Evolutionary conservation across 2,888 invertebrate genomes (phyloP).

Genomic region (Capitulum mitella): DNA sequence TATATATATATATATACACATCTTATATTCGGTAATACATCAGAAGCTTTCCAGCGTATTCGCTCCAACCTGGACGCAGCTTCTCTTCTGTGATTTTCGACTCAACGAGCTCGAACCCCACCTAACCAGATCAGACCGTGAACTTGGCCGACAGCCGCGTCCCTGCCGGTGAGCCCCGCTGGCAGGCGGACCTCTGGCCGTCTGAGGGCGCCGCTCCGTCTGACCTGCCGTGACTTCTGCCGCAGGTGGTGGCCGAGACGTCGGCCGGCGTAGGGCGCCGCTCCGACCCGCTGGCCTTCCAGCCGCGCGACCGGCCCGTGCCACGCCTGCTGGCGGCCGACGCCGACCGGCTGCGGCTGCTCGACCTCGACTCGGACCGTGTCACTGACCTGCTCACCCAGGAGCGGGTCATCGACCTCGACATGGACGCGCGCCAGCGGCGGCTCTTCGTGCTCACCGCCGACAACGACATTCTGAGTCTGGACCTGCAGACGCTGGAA

Average conservation of each 20-base stretch:
- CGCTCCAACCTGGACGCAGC: too few relatives aligned
- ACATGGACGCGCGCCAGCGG: neutral
- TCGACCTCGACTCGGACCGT: conserved; percentile 63
- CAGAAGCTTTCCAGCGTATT: too few relatives aligned
- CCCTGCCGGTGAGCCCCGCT: too few relatives aligned
- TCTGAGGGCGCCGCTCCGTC: too few relatives aligned
- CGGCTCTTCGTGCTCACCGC: neutral
- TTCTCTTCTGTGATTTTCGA: too few relatives aligned
- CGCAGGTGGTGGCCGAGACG: neutral
- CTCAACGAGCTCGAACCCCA: too few relatives aligned
- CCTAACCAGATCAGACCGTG: too few relatives aligned
- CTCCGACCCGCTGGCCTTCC: conserved; percentile 54
- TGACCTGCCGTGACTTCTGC: too few relatives aligned
- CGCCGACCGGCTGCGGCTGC: conserved; percentile 60
- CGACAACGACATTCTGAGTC: neutral
- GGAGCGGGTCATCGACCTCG: conserved; percentile 7
- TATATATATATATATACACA: too few relatives aligned
- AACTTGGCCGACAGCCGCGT: too few relatives aligned
- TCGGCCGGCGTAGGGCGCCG: conserved; percentile 42
- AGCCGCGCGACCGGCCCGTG: conserved; percentile 65
- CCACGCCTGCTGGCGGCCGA: conserved; percentile 70
- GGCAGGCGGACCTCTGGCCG: too few relatives aligned
- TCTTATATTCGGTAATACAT: too few relatives aligned
- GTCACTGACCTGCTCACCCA: conserved; percentile 26
- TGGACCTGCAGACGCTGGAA: neutral